phyloP scores from a whole-genome alignment of 2,888 invertebrate genomes.

The Tanypteryx hageni region DNA sequence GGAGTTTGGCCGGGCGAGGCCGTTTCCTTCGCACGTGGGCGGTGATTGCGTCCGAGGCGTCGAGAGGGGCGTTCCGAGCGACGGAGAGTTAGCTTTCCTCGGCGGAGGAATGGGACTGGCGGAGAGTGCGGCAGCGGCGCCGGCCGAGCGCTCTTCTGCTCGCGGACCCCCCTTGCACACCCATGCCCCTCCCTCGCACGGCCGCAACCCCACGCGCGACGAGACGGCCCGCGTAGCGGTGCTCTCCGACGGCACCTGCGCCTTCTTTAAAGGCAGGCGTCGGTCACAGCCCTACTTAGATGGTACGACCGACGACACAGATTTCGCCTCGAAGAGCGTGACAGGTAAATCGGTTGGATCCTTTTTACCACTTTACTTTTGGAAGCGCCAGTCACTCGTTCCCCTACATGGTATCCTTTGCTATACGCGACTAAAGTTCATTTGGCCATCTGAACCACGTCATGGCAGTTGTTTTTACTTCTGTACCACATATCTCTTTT shows the following conservation, averaged over 20 bases:
- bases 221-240: slow-evolving; percentile 64
- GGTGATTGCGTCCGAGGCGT: background rate
- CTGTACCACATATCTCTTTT: too few species aligned
- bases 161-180: background rate
- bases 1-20: background rate
- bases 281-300: slow-evolving; percentile 19
- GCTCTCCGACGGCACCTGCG: slow-evolving; percentile 63
- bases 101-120: slow-evolving; percentile 61
- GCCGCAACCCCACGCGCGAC: slow-evolving; percentile 2
- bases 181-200: background rate
- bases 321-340: too few species aligned
- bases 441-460: too few species aligned
- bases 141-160: slow-evolving; percentile 24
- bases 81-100: background rate
- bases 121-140: slow-evolving; percentile 56
- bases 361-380: too few species aligned
- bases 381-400: too few species aligned
- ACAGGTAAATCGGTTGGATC: background rate
- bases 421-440: too few species aligned
- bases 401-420: too few species aligned
- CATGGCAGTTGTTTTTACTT: too few species aligned
- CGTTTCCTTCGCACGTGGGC: background rate
- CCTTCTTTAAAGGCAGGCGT: slow-evolving; percentile 65
- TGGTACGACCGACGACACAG: background rate
- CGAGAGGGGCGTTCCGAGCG: background rate